phyloP scores from a whole-genome alignment of 2,797 vertebrate genomes.

The Glossophaga mutica region DNA sequence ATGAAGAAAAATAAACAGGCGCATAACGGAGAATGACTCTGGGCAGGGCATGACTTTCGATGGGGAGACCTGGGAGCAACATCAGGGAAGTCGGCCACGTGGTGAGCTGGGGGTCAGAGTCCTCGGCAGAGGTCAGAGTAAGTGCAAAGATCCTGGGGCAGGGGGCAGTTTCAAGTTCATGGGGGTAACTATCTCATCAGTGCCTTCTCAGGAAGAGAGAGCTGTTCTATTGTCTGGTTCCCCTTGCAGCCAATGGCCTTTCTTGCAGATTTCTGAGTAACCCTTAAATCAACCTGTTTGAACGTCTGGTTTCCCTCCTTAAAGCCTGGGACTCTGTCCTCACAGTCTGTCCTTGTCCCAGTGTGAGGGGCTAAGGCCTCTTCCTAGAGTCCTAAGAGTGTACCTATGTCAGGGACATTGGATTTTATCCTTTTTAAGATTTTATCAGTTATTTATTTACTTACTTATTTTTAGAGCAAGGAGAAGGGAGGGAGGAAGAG shows the following conservation, averaged over 20 bases:
- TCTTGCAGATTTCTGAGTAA: neutral
- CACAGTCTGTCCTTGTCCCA: neutral
- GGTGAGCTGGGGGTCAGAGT: neutral
- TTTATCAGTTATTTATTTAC: too few relatives aligned
- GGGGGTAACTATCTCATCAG: neutral
- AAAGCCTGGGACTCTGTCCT: neutral
- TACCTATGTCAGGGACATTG: too few relatives aligned
- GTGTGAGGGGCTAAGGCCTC: neutral
- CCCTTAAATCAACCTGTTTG: neutral
- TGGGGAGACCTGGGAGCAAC: neutral
- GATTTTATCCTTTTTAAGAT: too few relatives aligned
- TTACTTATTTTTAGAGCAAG: neutral
- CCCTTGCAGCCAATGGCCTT: neutral
- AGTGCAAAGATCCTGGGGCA: neutral
- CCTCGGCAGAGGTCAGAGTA: neutral
- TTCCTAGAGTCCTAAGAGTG: neutral
- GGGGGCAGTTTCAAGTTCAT: neutral
- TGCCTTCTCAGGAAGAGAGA: neutral
- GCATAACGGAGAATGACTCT: rapidly evolving
- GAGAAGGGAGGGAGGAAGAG: neutral
- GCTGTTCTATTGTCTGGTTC: neutral
- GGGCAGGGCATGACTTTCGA: neutral
- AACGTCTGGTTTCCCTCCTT: neutral
- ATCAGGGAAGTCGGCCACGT: neutral
- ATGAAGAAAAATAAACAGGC: neutral